These are phyloP conservation scores for Bellardia bayeri DNA, from an alignment of 2,888 invertebrate genomes.

Conservation along the genomic window DNA sequence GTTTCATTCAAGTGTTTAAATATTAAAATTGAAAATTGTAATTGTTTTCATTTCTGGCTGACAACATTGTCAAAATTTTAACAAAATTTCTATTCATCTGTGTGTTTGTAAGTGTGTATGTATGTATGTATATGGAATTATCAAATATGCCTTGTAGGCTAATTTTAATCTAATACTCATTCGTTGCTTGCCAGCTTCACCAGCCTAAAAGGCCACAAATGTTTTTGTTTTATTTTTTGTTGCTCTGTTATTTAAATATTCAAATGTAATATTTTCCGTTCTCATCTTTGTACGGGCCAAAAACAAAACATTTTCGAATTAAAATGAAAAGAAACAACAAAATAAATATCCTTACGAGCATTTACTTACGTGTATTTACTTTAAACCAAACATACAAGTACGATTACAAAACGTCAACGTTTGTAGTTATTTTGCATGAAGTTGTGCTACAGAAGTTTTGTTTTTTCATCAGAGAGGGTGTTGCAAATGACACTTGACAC, in stretches of 20 bases:
- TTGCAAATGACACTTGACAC: conserved; percentile 74
- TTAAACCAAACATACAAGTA: conserved; percentile 11
- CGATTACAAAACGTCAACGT: conserved; percentile 26
- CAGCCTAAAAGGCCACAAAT: conserved; percentile 58
- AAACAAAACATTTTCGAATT: conserved; percentile 45
- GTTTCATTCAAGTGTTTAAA: conserved; percentile 67
- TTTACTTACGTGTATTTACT: background rate
- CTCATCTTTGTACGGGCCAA: conserved; percentile 52
- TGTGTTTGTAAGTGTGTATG: background rate
- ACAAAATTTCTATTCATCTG: conserved; percentile 34
- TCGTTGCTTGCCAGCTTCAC: conserved; percentile 28
- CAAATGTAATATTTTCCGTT: conserved; percentile 49
- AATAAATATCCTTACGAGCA: conserved; percentile 53
- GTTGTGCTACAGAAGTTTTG: conserved; percentile 47
- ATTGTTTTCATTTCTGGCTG: conserved; percentile 70
- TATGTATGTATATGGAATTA: conserved; percentile 34
- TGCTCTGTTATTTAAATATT: conserved; percentile 31
- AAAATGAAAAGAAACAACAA: conserved; percentile 51
- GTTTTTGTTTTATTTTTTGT: conserved; percentile 6
- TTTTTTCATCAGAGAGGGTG: conserved; percentile 67
- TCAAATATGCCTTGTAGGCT: conserved; percentile 74
- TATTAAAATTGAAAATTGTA: conserved; percentile 72
- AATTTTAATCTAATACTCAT: conserved; percentile 75
- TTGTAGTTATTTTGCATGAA: conserved; percentile 49
- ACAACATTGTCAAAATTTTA: conserved; percentile 33